Evolutionary conservation across 2,797 vertebrate genomes (phyloP).

Genomic region (Margarornis squamiger): DNA sequence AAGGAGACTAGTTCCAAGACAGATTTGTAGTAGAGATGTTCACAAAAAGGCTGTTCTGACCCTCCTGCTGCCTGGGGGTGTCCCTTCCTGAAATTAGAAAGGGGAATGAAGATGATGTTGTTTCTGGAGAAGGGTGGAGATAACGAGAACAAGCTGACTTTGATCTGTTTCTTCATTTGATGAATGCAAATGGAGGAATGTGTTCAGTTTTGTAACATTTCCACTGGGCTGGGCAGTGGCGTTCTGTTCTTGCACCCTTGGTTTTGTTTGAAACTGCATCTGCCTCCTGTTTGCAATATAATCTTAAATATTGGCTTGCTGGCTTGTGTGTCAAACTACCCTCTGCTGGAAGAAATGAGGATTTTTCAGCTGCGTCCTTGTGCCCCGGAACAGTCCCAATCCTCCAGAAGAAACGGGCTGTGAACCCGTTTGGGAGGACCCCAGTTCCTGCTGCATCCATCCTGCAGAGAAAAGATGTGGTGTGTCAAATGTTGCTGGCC

Average conservation of each 20-base stretch:
- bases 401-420: background rate
- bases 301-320: background rate
- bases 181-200: background rate
- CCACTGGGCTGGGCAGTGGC: background rate
- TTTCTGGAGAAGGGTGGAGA: background rate
- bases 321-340: background rate
- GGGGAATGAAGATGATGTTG: background rate
- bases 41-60: background rate
- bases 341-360: slow-evolving; percentile 36
- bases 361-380: background rate
- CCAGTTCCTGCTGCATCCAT: background rate
- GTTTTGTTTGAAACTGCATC: background rate
- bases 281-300: background rate
- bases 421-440: background rate
- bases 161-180: background rate
- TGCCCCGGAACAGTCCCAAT: background rate
- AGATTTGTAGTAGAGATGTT: background rate
- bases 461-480: background rate
- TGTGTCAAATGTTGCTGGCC: background rate
- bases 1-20: background rate
- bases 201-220: background rate
- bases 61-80: background rate
- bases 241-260: background rate
- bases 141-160: background rate
- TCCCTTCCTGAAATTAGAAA: background rate